Evolutionary conservation across 2,797 vertebrate species (phyloP), one percentile per base, ranked within the genome.

Genomic region (Hirundo rustica): DNA sequence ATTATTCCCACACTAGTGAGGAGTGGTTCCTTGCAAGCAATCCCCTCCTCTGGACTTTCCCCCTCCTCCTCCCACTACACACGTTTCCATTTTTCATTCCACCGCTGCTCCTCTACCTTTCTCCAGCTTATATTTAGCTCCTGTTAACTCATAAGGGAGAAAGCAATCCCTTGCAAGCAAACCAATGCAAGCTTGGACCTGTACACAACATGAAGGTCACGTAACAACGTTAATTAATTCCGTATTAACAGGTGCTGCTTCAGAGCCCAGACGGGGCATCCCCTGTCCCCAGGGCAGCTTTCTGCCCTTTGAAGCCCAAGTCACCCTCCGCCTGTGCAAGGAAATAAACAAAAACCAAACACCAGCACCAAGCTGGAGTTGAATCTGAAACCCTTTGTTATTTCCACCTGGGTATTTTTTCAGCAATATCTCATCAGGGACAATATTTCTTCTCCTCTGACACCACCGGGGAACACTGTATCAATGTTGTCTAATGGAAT

Each of bases 391-490:
- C 7, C 48, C n/a, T 20, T 4, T 2, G 0, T 10, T 22, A 23
- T 65, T 78, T 60, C 44, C 36, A 38, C 61, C 18, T 16, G 5
- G 47, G 51, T 77, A 50, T 13, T 32, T 76, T 36, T 44, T 45
- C 68, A 48, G 11, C 27, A 21, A 4, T 9, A 47, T 34, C 27
- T 71, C 57, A 44, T 12, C 57, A 51, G 36, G 16, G 4, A 67
- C 45, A 50, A 4, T 9, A 38, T 77, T 85, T 85, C 47, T 42
- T 36, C 57, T 66, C 5, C 60, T 47, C 27, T 50, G 34, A 38
- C 18, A 51, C 44, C 48, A 22, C 18, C 0, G 0, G 13, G 17
- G 18, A 86, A 70, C 21, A 38, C 18, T 4, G 1, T 6, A 10
- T 13, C n/a, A 42, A 38, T 9, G 1, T 72, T n/a, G 40, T 12